Evolutionary conservation across 2,797 vertebrate species (phyloP).

Genomic region (Pseudopleuronectes americanus): DNA sequence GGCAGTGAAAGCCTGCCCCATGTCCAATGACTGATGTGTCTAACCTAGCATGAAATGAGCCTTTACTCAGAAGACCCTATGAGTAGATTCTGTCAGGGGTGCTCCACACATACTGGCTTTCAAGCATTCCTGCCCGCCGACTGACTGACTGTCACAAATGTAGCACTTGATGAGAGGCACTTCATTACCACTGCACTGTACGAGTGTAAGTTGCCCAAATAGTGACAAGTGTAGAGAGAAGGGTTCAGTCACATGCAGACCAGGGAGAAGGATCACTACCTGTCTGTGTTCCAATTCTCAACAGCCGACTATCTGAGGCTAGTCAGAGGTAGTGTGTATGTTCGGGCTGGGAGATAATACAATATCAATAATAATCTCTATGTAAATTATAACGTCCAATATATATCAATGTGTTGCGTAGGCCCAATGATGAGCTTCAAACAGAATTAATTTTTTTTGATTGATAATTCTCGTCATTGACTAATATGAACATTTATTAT

Average conservation of each 20-base stretch:
- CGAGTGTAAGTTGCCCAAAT: slow-evolving; percentile 64
- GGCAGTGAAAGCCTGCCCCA: slow-evolving; percentile 71
- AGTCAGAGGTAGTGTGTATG: slow-evolving; percentile 35
- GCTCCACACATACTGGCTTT: slow-evolving; percentile 62
- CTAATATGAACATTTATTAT: too few species aligned
- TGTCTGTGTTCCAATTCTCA: slow-evolving; percentile 48
- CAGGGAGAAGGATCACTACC: slow-evolving; percentile 47
- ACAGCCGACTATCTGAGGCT: slow-evolving; percentile 29
- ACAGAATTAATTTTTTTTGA: too few species aligned
- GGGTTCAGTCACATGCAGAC: slow-evolving; percentile 35
- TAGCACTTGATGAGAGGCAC: slow-evolving; percentile 77
- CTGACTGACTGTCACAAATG: slow-evolving; percentile 75
- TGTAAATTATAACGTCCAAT: too few species aligned
- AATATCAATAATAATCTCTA: too few species aligned
- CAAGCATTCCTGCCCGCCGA: slow-evolving; percentile 69
- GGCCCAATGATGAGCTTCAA: too few species aligned
- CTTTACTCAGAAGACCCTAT: slow-evolving; percentile 71
- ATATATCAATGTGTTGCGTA: too few species aligned
- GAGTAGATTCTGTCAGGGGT: slow-evolving; percentile 71
- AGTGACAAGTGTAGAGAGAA: slow-evolving; percentile 38
- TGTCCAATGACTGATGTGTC: slow-evolving; percentile 83
- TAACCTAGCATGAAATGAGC: slow-evolving; percentile 87
- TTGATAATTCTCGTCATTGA: too few species aligned
- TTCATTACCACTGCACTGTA: slow-evolving; percentile 76
- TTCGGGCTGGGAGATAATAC: too few species aligned